Percentiles rank a stretch among this genome's conserved stretches.
These are phyloP conservation scores for Syngnathus rostellatus DNA, from an alignment of 2,797 vertebrate species.

Conservation along the genomic window DNA sequence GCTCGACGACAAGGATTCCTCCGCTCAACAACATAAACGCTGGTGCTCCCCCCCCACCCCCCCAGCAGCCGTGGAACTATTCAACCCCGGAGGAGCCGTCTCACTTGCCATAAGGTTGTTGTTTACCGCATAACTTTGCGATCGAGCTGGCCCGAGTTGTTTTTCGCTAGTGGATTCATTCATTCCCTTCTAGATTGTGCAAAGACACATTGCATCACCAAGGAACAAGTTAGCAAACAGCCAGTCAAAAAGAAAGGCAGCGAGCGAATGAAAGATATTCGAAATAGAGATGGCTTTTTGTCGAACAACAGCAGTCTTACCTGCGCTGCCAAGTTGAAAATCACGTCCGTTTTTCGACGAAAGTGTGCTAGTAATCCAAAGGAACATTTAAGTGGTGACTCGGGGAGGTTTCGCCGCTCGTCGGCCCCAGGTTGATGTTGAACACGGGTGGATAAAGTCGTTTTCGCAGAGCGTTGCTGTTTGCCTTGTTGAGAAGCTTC, in stretches of 20 bases:
- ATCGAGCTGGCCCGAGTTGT: conserved; percentile 28
- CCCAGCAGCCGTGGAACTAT: conserved; percentile 38
- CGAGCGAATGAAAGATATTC: conserved; percentile 42
- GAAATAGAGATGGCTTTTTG: conserved; percentile 43
- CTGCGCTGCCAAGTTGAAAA: conserved; percentile 61
- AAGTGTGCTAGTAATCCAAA: conserved; percentile 65
- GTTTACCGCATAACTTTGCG: conserved; percentile 44
- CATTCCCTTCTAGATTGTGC: conserved; percentile 26
- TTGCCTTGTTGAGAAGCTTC: conserved; percentile 59
- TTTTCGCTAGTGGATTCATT: conserved; percentile 37
- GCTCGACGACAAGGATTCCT: conserved; percentile 60
- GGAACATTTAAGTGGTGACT: conserved; percentile 54
- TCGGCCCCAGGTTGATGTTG: conserved; percentile 48
- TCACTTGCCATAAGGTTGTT: conserved; percentile 26
- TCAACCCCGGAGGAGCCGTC: conserved; percentile 34
- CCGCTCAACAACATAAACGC: conserved; percentile 55
- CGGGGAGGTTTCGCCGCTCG: conserved; percentile 43
- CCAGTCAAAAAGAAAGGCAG: conserved; percentile 45
- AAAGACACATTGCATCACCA: conserved; percentile 34
- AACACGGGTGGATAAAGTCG: conserved; percentile 61
- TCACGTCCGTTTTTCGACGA: conserved; percentile 48
- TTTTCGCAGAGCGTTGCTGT: conserved; percentile 59
- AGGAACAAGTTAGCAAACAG: conserved; percentile 61
- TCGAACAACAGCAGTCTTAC: conserved; percentile 58
- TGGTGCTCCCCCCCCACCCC: background rate